Conservation (phyloP, 2,888 invertebrate genomes). For the Colostygia pectinataria region DNA sequence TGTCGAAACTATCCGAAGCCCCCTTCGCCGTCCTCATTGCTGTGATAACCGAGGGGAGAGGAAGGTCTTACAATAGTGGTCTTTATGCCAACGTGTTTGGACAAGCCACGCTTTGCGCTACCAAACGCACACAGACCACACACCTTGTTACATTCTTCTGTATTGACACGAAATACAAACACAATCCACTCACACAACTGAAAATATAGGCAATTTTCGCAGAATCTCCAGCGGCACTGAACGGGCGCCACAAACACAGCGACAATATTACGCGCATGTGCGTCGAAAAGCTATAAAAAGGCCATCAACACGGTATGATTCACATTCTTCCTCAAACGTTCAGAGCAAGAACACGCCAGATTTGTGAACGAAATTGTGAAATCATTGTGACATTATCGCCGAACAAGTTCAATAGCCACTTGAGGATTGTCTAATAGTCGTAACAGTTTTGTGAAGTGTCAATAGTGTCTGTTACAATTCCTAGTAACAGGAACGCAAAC, state of each 20-base stretch:
- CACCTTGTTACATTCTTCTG: slow-evolving; percentile 32
- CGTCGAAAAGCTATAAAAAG: slow-evolving; percentile 46
- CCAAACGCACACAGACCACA: slow-evolving; percentile 46
- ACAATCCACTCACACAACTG: slow-evolving; percentile 43
- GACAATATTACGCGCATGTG: slow-evolving; percentile 46
- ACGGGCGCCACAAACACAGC: slow-evolving; percentile 61
- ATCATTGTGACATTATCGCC: slow-evolving; percentile 72
- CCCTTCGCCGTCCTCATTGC: slow-evolving; percentile 39
- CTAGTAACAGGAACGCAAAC: slow-evolving; percentile 43
- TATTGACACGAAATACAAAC: slow-evolving; percentile 41
- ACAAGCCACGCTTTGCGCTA: slow-evolving; percentile 47
- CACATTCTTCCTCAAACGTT: slow-evolving; percentile 55
- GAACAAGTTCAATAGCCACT: slow-evolving; percentile 42
- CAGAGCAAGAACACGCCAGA: slow-evolving; percentile 53
- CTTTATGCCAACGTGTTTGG: slow-evolving; percentile 50
- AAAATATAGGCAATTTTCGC: slow-evolving; percentile 56
- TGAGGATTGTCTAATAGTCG: slow-evolving; percentile 48
- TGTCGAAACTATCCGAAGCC: slow-evolving; percentile 21
- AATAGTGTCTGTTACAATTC: slow-evolving; percentile 55
- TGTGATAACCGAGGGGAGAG: slow-evolving; percentile 38
- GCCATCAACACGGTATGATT: slow-evolving; percentile 35
- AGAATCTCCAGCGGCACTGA: slow-evolving; percentile 60
- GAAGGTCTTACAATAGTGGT: slow-evolving; percentile 39
- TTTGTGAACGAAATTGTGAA: slow-evolving; percentile 61
- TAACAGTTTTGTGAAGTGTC: slow-evolving; percentile 50